Conservation (phyloP, 64 coral and sea anemone genomes). For the Catalaphyllia jardinei region DNA sequence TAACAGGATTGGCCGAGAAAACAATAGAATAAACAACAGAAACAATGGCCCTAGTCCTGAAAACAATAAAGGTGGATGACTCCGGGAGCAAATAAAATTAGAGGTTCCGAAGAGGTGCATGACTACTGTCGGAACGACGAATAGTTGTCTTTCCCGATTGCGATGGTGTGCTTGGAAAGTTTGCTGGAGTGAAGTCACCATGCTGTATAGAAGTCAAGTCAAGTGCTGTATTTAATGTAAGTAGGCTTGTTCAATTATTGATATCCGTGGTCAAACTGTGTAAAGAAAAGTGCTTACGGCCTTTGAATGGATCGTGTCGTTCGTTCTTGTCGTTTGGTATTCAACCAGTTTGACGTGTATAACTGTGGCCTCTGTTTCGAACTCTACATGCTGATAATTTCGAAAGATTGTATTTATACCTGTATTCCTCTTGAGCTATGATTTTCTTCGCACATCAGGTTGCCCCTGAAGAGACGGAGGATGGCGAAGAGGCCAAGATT, state of each 20-base stretch:
- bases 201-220: conserved; percentile 44
- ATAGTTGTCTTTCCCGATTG: conserved; percentile 3
- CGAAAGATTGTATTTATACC: too few species aligned
- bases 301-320: background rate
- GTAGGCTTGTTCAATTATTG: background rate
- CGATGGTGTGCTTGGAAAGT: background rate
- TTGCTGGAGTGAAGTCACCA: conserved; percentile 6
- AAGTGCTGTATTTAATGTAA: conserved; percentile 57
- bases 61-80: too few species aligned
- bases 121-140: conserved; percentile 26
- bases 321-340: background rate
- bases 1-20: too few species aligned
- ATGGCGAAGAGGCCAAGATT: conserved; percentile 8
- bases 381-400: too few species aligned
- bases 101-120: too few species aligned
- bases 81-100: too few species aligned
- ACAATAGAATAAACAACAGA: too few species aligned
- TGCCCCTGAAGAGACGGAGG: conserved; percentile 31
- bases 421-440: too few species aligned
- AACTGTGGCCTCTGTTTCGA: too few species aligned
- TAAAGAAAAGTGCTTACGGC: too few species aligned
- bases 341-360: too few species aligned
- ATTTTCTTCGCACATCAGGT: background rate
- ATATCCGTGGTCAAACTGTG: background rate
- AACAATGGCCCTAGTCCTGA: too few species aligned